Evolutionary conservation across 2,113 vertebrate genomes (phyloP).

Genomic region (Calidris pygmaea): DNA sequence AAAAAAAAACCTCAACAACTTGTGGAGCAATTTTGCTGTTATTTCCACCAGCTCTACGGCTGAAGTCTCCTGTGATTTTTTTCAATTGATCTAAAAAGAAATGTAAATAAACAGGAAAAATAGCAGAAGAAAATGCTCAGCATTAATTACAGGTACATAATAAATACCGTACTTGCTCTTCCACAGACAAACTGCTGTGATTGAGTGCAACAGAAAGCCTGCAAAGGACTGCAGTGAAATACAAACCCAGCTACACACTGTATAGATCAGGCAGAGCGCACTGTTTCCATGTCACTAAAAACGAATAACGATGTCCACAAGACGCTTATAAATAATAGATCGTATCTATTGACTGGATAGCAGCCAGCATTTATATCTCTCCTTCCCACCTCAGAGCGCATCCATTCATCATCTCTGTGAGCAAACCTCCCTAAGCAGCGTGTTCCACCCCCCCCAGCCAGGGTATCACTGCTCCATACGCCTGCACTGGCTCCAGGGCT

Average conservation of each 20-base stretch:
- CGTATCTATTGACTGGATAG: background rate
- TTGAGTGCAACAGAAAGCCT: background rate
- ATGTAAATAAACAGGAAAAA: slow-evolving; percentile 7
- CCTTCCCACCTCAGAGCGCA: background rate
- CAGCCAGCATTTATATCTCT: background rate
- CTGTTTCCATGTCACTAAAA: background rate
- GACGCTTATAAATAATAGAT: slow-evolving; percentile 15
- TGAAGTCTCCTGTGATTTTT: background rate
- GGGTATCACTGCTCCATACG: background rate
- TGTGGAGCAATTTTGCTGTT: background rate
- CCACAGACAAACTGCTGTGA: background rate
- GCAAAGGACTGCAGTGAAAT: background rate
- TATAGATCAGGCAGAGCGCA: background rate
- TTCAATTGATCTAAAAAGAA: background rate
- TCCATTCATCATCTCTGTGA: background rate
- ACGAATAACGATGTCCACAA: background rate
- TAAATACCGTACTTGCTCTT: background rate
- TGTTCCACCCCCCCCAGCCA: background rate
- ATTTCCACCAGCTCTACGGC: background rate
- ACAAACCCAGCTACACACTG: background rate
- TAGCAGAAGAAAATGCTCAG: background rate
- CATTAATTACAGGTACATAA: slow-evolving; percentile 42
- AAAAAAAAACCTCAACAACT: background rate
- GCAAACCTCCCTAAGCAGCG: background rate
- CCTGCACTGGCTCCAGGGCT: background rate